Conservation (phyloP, 2,888 invertebrate genomes). For the Nipponacmea schrenckii region DNA sequence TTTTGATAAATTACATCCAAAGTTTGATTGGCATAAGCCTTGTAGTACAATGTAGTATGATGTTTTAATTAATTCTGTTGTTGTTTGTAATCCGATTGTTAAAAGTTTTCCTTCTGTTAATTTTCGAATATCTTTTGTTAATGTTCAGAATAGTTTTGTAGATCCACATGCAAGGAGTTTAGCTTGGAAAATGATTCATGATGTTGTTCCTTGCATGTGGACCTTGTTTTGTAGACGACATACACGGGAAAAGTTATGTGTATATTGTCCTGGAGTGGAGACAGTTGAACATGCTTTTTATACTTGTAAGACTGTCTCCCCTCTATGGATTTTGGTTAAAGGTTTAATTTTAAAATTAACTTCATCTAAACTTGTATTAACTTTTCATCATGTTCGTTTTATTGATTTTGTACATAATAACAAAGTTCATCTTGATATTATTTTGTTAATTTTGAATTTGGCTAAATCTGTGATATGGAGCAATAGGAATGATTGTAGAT, state of each 20-base stretch:
- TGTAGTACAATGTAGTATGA: too few species aligned
- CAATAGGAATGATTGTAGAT: neutral
- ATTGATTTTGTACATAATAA: neutral
- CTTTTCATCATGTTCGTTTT: neutral
- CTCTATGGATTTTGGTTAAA: neutral
- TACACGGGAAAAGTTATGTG: neutral
- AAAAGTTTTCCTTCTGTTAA: too few species aligned
- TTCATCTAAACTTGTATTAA: neutral
- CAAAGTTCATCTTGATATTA: neutral
- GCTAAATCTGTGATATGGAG: neutral
- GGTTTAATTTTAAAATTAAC: neutral
- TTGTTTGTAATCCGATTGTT: too few species aligned
- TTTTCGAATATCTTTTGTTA: too few species aligned
- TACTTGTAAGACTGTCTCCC: neutral
- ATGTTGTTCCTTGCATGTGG: constrained; percentile 1
- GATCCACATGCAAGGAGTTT: neutral
- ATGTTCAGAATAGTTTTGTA: too few species aligned
- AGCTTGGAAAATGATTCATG: neutral
- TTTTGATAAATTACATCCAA: too few species aligned
- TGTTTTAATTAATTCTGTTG: too few species aligned
- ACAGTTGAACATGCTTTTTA: neutral
- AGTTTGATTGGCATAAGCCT: too few species aligned
- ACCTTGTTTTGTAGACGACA: neutral
- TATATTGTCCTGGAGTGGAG: neutral
- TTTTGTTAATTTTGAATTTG: neutral